Evolutionary conservation across 2,888 invertebrate genomes (phyloP).

Genomic region (Anoncus sp.): DNA sequence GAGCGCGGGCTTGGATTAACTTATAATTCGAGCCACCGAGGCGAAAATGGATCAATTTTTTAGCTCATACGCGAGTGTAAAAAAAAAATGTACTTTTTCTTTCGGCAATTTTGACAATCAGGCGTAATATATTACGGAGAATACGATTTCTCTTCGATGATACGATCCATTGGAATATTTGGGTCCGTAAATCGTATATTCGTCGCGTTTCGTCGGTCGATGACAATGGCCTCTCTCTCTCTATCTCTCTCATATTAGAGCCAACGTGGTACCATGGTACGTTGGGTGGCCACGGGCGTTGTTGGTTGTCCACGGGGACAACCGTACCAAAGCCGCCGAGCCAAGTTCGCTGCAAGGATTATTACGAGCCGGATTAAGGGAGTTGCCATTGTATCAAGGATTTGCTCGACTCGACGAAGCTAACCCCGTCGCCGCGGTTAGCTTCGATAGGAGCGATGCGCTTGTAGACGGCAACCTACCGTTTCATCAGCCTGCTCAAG

Average conservation of each 20-base stretch:
- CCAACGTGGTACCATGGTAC: no score
- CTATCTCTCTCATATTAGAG: not conserved
- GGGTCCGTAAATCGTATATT: no score
- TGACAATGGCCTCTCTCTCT: not conserved
- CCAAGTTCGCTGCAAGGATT: constrained; percentile 73
- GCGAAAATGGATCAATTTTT: not conserved
- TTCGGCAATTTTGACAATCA: not conserved
- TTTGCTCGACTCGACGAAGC: constrained; percentile 70
- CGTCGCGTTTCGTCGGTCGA: not conserved
- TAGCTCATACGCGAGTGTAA: not conserved
- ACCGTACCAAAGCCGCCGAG: constrained; percentile 53
- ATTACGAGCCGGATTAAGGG: constrained; percentile 74
- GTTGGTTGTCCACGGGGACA: constrained; percentile 12
- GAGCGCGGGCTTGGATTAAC: no score
- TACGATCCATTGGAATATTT: no score
- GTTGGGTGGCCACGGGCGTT: no score
- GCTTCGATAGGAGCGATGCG: constrained; percentile 43
- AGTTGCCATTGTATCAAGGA: constrained; percentile 72
- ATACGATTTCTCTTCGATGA: no score
- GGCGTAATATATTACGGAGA: not conserved
- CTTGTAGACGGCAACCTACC: constrained; percentile 51
- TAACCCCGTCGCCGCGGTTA: constrained; percentile 35
- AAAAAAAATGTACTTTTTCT: no score
- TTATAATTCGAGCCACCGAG: not conserved
- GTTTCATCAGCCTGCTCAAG: constrained; percentile 39